Conservation (phyloP, 2,113 vertebrate genomes). For the Calyptommatus sinebrachiatus region DNA sequence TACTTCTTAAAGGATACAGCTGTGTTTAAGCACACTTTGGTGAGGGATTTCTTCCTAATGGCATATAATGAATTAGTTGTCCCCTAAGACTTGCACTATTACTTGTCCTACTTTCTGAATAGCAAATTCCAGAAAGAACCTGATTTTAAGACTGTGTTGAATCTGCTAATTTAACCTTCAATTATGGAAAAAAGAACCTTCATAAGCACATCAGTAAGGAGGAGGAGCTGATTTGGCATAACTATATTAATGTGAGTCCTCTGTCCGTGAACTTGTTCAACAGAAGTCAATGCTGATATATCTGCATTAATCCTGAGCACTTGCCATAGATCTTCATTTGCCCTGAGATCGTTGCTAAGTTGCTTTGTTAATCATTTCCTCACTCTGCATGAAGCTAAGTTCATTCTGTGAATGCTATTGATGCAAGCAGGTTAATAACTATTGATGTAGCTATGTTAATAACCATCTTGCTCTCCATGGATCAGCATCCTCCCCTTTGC, state of each 20-base stretch:
- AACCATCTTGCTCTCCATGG: slow-evolving; percentile 25
- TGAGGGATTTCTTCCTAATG: neutral
- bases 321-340: slow-evolving; percentile 55
- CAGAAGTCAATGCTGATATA: slow-evolving; percentile 30
- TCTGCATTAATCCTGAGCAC: slow-evolving; percentile 54
- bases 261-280: slow-evolving; percentile 45
- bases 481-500: slow-evolving; percentile 39
- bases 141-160: neutral
- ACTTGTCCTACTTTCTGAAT: neutral
- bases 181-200: slow-evolving; percentile 38
- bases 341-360: slow-evolving; percentile 30
- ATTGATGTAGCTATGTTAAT: slow-evolving; percentile 53
- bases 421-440: slow-evolving; percentile 64
- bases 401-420: slow-evolving; percentile 45
- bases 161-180: slow-evolving; percentile 54
- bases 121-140: neutral
- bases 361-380: slow-evolving; percentile 58
- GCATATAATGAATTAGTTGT: neutral
- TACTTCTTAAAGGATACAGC: neutral
- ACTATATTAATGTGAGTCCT: slow-evolving; percentile 47
- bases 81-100: neutral
- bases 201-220: slow-evolving; percentile 36
- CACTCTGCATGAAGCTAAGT: slow-evolving; percentile 38
- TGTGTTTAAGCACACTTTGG: neutral
- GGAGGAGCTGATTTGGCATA: slow-evolving; percentile 47